These are phyloP conservation scores for Coregonus suidteri DNA, from an alignment of 2,797 vertebrate genomes.

Conservation along the genomic window DNA sequence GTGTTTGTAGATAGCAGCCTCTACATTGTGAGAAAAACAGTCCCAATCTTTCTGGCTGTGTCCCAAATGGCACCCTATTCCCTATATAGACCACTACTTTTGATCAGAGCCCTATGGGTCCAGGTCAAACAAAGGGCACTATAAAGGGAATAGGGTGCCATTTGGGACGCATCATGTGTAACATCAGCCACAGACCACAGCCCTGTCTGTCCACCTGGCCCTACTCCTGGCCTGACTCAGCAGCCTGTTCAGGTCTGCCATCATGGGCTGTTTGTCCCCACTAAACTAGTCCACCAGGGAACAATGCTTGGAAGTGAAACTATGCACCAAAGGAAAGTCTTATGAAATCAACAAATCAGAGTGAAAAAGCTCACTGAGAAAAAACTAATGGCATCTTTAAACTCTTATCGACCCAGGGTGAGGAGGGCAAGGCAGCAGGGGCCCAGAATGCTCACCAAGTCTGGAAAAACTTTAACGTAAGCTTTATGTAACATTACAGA, in stretches of 20 bases:
- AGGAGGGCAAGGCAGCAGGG: constrained; percentile 20
- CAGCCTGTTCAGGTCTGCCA: constrained; percentile 23
- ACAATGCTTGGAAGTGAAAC: constrained; percentile 72
- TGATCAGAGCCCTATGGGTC: background rate
- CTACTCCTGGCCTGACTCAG: background rate
- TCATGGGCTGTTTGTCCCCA: constrained; percentile 28
- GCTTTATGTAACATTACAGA: constrained; percentile 10
- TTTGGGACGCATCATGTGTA: background rate
- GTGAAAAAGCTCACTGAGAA: constrained; percentile 20
- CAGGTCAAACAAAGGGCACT: background rate
- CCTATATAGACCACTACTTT: too few species aligned
- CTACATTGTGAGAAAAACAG: too few species aligned
- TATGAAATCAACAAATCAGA: constrained; percentile 53
- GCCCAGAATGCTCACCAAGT: constrained; percentile 5
- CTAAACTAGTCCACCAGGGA: constrained; percentile 36
- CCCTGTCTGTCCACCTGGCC: background rate
- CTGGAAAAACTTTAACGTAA: constrained; percentile 24
- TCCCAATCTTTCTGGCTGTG: too few species aligned
- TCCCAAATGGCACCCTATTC: background rate
- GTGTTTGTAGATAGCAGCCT: constrained; percentile 15
- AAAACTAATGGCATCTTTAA: constrained; percentile 35
- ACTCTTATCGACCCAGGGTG: constrained; percentile 32
- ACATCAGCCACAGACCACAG: constrained; percentile 6
- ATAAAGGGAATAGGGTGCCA: background rate
- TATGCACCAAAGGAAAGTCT: constrained; percentile 42